Percentiles rank a stretch among this genome's conserved stretches.
Evolutionary conservation across 2,888 invertebrate genomes (phyloP).

Genomic region (Bombylius discolor): DNA sequence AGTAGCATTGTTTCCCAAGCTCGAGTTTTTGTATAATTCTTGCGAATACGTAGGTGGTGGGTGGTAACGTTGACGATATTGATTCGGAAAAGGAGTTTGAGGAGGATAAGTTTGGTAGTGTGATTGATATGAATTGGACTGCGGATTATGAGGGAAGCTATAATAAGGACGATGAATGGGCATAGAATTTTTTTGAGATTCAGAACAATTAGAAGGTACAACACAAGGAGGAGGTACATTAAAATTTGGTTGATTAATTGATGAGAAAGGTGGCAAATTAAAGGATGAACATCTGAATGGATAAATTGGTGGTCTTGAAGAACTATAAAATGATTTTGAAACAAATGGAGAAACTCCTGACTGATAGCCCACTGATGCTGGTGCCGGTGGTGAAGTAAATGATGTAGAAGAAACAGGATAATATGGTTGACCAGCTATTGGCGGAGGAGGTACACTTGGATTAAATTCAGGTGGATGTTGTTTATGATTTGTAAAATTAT

Average conservation of each 20-base stretch:
- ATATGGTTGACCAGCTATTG: not conserved
- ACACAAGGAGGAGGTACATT: not conserved
- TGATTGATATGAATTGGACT: too few species aligned
- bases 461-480: conserved; percentile 15
- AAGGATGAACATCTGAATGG: too few species aligned
- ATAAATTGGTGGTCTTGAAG: not conserved
- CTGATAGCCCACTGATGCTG: not conserved
- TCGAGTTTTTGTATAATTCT: too few species aligned
- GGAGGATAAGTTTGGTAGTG: too few species aligned
- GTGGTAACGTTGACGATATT: too few species aligned
- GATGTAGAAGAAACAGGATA: not conserved
- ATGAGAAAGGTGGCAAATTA: too few species aligned
- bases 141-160: too few species aligned
- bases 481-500: not conserved
- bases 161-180: too few species aligned
- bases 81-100: too few species aligned
- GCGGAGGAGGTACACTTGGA: conserved; percentile 6
- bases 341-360: not conserved
- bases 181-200: too few species aligned
- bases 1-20: too few species aligned
- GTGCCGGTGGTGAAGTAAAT: not conserved
- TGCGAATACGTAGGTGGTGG: too few species aligned
- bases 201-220: not conserved
- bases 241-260: not conserved
- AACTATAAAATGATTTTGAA: not conserved